Conservation (phyloP, 2,797 vertebrate genomes). For the Taenioides sp. region DNA sequence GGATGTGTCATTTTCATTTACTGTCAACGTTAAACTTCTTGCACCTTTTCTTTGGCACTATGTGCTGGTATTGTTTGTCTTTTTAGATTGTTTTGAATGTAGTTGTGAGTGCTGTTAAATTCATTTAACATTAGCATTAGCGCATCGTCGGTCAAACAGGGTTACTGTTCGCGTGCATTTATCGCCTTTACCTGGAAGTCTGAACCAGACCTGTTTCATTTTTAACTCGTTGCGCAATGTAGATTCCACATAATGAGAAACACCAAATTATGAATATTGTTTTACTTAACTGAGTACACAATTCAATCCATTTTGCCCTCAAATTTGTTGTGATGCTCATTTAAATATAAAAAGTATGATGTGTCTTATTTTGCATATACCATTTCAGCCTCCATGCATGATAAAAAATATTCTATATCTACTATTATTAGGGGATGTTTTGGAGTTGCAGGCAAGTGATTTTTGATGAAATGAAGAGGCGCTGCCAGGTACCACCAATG, state of each 20-base stretch:
- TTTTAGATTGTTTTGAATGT: slow-evolving; percentile 34
- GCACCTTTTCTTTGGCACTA: background rate
- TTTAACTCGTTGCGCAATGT: background rate
- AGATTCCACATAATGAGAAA: background rate
- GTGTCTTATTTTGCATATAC: background rate
- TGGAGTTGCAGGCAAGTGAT: slow-evolving; percentile 98
- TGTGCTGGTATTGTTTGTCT: background rate
- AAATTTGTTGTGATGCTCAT: background rate
- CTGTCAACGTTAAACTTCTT: background rate
- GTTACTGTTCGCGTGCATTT: background rate
- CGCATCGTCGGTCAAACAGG: background rate
- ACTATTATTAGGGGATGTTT: slow-evolving; percentile 87
- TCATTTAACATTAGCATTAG: slow-evolving; percentile 4
- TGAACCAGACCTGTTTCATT: background rate
- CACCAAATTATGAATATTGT: background rate
- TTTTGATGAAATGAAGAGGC: slow-evolving; percentile 98
- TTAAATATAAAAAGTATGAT: too few relatives aligned
- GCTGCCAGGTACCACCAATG: slow-evolving; percentile 87
- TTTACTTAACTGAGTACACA: background rate
- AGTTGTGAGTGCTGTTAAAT: slow-evolving; percentile 21
- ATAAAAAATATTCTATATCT: background rate
- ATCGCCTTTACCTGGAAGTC: background rate
- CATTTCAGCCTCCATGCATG: background rate
- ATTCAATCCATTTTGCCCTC: background rate
- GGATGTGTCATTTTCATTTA: background rate